phyloP scores from a whole-genome alignment of 2,113 vertebrate species.

The Daphoenositta chrysoptera region DNA sequence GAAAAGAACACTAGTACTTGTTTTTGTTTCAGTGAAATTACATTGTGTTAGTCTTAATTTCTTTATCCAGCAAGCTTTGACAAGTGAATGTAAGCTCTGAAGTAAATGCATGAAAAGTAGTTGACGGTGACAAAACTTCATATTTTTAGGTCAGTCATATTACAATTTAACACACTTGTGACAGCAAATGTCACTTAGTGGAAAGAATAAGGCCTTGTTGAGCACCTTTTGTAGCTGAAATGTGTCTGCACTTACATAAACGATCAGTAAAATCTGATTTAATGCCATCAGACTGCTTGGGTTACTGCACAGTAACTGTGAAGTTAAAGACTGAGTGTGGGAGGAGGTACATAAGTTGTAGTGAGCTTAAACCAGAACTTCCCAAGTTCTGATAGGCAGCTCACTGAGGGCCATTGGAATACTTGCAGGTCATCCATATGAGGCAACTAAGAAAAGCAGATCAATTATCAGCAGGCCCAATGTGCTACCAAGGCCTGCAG shows the following conservation, averaged over 20 bases:
- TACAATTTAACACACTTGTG: background rate
- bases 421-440: background rate
- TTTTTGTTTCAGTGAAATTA: background rate
- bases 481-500: background rate
- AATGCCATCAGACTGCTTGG: background rate
- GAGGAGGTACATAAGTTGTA: background rate
- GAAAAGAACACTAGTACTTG: background rate
- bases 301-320: background rate
- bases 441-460: background rate
- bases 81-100: background rate
- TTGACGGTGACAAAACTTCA: background rate
- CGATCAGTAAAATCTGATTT: background rate
- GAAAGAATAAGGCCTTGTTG: background rate
- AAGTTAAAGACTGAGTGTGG: background rate
- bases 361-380: background rate
- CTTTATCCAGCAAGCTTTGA: background rate
- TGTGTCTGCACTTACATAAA: background rate
- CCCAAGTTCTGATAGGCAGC: background rate
- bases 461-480: background rate
- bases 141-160: background rate
- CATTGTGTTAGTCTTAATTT: background rate
- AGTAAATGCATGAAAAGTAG: background rate
- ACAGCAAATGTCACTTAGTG: background rate
- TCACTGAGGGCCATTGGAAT: background rate
- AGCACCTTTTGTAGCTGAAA: background rate